These are phyloP conservation scores for Sciurus carolinensis DNA, from an alignment of 2,797 vertebrate species.

Conservation along the genomic window DNA sequence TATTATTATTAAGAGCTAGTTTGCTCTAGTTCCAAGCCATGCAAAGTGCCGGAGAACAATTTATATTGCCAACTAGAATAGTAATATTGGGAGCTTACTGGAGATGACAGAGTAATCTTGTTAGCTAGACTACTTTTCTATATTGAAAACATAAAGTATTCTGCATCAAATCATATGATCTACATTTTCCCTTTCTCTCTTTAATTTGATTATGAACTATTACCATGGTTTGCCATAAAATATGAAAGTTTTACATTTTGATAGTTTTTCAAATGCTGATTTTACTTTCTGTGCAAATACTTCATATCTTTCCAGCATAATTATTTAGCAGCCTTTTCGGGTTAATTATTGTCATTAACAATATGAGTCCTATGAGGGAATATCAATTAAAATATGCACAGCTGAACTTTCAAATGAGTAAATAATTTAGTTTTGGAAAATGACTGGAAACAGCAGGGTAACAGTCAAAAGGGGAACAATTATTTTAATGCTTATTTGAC, in stretches of 20 bases:
- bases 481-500: constrained; percentile 99
- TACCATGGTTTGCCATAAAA: constrained; percentile 89
- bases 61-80: constrained; percentile 85
- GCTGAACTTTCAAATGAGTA: constrained; percentile 95
- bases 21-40: constrained; percentile 83
- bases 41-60: constrained; percentile 83
- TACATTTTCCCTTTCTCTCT: constrained; percentile 88
- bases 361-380: constrained; percentile 95
- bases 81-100: constrained; percentile 87
- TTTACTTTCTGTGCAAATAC: constrained; percentile 92
- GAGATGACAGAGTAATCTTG: constrained; percentile 87
- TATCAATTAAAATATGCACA: constrained; percentile 95
- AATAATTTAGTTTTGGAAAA: constrained; percentile 97
- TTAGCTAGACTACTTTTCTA: constrained; percentile 86
- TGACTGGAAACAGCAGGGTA: constrained; percentile 97
- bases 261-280: constrained; percentile 91
- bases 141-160: constrained; percentile 91
- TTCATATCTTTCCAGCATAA: constrained; percentile 92
- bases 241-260: constrained; percentile 89
- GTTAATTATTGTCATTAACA: constrained; percentile 99
- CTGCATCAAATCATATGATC: constrained; percentile 89
- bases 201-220: constrained; percentile 93
- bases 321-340: constrained; percentile 98
- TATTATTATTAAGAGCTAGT: constrained; percentile 83
- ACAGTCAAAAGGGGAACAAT: constrained; percentile 99